Evolutionary conservation across 2,113 vertebrate genomes (phyloP).

Genomic region (Nibea coibor): DNA sequence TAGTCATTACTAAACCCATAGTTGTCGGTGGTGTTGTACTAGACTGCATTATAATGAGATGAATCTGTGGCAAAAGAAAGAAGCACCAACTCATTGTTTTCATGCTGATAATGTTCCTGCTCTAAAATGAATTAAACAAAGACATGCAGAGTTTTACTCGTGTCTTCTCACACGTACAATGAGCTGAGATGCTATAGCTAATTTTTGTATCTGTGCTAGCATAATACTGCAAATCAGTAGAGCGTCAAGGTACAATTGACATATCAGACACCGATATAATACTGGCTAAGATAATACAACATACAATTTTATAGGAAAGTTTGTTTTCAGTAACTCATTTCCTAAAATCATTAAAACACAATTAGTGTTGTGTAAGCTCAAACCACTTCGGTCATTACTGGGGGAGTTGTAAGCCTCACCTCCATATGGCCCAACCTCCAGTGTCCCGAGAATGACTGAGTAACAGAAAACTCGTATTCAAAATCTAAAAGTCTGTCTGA

Average conservation of each 20-base stretch:
- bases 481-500: background rate
- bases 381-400: constrained; percentile 8
- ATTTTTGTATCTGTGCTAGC: background rate
- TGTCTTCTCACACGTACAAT: background rate
- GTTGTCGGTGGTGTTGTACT: background rate
- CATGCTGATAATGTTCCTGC: background rate
- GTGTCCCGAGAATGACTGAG: background rate
- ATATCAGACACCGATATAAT: background rate
- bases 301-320: background rate
- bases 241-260: background rate
- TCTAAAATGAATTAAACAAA: background rate
- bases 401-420: background rate
- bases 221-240: no score
- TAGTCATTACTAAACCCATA: background rate
- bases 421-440: background rate
- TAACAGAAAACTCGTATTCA: background rate
- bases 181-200: background rate
- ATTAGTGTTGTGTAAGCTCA: background rate
- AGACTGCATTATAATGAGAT: background rate
- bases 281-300: background rate
- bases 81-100: background rate
- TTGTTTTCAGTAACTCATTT: background rate
- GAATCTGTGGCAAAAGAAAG: background rate
- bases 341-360: constrained; percentile 15
- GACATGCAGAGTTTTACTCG: background rate